phyloP scores from a whole-genome alignment of 2,888 invertebrate genomes.

The Drosophila multiciliata region DNA sequence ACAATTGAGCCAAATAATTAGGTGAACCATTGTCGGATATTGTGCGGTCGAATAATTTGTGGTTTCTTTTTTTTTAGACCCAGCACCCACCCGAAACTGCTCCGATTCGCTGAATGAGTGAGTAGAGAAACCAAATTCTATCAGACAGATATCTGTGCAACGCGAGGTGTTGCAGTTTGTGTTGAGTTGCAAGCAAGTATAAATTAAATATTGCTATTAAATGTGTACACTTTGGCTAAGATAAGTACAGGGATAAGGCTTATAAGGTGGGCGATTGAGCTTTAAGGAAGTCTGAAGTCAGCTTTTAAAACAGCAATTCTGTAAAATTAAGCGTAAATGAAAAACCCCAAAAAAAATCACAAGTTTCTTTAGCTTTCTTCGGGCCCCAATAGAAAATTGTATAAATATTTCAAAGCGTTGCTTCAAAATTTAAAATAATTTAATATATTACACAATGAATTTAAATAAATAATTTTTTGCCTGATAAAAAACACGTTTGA shows the following conservation, averaged over 20 bases:
- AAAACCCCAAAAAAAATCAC: not conserved
- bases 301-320: not conserved
- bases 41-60: slow-evolving; percentile 68
- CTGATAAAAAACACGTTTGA: not conserved
- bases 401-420: not conserved
- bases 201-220: not conserved
- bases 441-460: not conserved
- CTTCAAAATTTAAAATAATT: not conserved
- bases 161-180: not conserved
- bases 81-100: not conserved
- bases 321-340: not conserved
- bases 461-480: not conserved
- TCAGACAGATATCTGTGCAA: not conserved
- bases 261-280: not conserved
- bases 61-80: slow-evolving; percentile 65
- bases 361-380: not conserved
- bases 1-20: slow-evolving; percentile 77
- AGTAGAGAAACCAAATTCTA: not conserved
- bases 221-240: not conserved
- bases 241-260: not conserved
- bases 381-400: not conserved
- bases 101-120: slow-evolving; percentile 26
- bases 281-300: not conserved
- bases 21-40: slow-evolving; percentile 69
- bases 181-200: not conserved